Evolutionary conservation across 2,888 invertebrate species (phyloP).

Genomic region (Dryadula phaetusa): DNA sequence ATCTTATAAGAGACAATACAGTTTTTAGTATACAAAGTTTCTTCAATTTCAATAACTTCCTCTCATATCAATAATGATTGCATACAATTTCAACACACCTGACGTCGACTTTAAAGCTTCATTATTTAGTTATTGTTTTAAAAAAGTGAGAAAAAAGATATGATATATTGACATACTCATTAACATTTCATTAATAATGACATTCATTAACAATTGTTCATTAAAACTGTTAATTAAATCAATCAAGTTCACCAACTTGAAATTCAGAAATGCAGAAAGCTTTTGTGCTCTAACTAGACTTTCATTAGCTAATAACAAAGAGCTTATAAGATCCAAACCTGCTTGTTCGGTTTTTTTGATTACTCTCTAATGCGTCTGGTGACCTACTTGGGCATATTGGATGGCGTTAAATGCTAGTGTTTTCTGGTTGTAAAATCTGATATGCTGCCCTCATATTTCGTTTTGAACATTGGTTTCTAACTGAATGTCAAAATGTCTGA

Average conservation of each 20-base stretch:
- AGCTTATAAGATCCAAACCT: conserved; percentile 15
- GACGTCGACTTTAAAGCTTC: not conserved
- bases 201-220: not conserved
- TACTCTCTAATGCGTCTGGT: conserved; percentile 77
- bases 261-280: not conserved
- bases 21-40: too few relatives aligned
- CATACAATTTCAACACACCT: not conserved
- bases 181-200: not conserved
- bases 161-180: too few relatives aligned
- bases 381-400: conserved; percentile 68
- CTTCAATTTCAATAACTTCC: not conserved
- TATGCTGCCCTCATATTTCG: not conserved
- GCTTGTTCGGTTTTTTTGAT: conserved; percentile 58
- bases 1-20: too few relatives aligned
- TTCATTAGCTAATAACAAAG: conserved; percentile 13
- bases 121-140: not conserved
- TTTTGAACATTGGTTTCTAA: not conserved
- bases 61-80: not conserved
- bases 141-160: not conserved
- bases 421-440: conserved; percentile 1
- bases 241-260: conserved; percentile 4
- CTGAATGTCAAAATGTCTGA: not conserved
- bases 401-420: conserved; percentile 21
- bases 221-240: not conserved
- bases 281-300: conserved; percentile 7